Evolutionary conservation across 2,888 invertebrate genomes (phyloP), one percentile per base, ranked within the genome.

Genomic region (Protodeltote pygarga): DNA sequence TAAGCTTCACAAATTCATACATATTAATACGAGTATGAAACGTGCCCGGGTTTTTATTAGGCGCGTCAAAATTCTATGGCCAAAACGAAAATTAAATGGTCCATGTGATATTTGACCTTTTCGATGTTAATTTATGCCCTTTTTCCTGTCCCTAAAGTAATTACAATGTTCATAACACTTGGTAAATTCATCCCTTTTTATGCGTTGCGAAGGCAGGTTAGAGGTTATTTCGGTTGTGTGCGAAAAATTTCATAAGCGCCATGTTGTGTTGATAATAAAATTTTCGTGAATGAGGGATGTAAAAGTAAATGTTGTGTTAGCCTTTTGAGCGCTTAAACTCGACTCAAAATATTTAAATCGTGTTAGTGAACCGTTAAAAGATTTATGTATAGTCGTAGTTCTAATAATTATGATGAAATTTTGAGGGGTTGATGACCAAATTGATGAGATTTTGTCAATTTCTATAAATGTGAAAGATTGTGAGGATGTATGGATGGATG

Each of bases 61-160:
- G 29, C 52, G 64, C 72, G 77, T 81, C 83, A 82, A 83, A 80
- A 75, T 73, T 76, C 66, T 75, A 71, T 73, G 74, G 71, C 70
- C 75, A 75, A 78, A 80, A 82, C 78, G 81, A 77, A 78, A 79
- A 74, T 63, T 79, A 80, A 85, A 84, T 81, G 80, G 77, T 47
- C 73, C 74, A 72, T 71, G 72, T 76, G 75, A 79, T 78, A 68
- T 66, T 70, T 66, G 72, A 62, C 71, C 71, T 71, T 79, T 77
- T 71, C 73, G 69, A 78, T 80, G 75, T 72, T 77, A 75, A 80
- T 79, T 77, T 75, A 68, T 77, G 71, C 68, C 65, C 59, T 57
- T 71, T 70, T 63, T 57, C 64, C 31, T 27, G 52, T 29, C 62
- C 55, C 58, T 23, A 37, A 61, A 59, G 48, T 65, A 65, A 65